Base-by-base conservation (phyloP, 2,797 vertebrate genomes). In the Bryconaethiops microstoma region DNA sequence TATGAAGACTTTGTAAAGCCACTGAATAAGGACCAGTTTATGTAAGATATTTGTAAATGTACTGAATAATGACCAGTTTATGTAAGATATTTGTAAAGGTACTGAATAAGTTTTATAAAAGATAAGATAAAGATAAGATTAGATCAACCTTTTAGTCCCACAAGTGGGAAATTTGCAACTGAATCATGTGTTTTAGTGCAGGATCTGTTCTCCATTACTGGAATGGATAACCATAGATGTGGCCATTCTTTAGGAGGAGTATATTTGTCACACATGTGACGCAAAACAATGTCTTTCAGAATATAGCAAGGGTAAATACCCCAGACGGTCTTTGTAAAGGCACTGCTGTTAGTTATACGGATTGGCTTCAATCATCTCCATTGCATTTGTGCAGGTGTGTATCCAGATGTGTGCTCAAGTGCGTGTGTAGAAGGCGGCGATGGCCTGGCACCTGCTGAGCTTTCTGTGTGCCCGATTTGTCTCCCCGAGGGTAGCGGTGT, bases 351-450 rank as follows among this genome's bases (percentile, higher is more conserved):
- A 10, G 1, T 59, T 21, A 59, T 25, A 21, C 19, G 39, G 35
- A 23, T 2, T 64, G 60, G 45, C 57, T 42, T 50, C 19, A 62
- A 40, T 39, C 50, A 29, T 59, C 68, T 17, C 25, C 3, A n/a
- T 2, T 76, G 9, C 40, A 25, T 63, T 54, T 48, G 52, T 68
- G 12, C 78, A 86, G 85, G 78, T 65, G 72, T 77, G 50, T 71
- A 76, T 55, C 57, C 83, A 16, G 83, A 72, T 40, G 71, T 77
- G 23, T 78, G 80, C 52, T 81, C 78, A 7, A 78, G 82, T 23
- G 70, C 73, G 42, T 84, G 83, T 52, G 19, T 74, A 5, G 80
- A 81, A 71, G 75, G 55, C 45, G 77, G 72, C 48, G 42, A 23
- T 16, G 55, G 57, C 6, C 65, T 40, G 45, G 59, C 68, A n/a